Evolutionary conservation across 2,888 invertebrate species (phyloP).

Genomic region (Cerceris rybyensis): DNA sequence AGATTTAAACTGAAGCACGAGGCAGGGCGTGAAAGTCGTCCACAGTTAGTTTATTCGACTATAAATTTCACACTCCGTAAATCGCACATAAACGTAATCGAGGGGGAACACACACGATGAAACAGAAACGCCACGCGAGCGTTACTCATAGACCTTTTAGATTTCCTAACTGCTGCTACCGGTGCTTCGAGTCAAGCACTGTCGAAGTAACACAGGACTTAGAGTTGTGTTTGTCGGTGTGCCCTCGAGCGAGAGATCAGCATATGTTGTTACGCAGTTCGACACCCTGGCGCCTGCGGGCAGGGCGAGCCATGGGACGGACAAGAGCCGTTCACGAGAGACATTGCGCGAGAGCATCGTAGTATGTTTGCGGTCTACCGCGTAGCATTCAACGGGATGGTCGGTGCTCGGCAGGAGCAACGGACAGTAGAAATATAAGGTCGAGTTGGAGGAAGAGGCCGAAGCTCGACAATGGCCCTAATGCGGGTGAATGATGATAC

Average conservation of each 20-base stretch:
- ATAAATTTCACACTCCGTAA: constrained; percentile 50
- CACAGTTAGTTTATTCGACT: constrained; percentile 31
- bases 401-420: not conserved
- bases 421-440: not conserved
- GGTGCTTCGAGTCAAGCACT: not conserved
- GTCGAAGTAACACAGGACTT: constrained; percentile 22
- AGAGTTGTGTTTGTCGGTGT: constrained; percentile 36
- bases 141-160: constrained; percentile 50
- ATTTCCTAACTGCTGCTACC: constrained; percentile 44
- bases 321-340: constrained; percentile 22
- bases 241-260: constrained; percentile 43
- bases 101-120: constrained; percentile 18
- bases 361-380: constrained; percentile 44
- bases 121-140: constrained; percentile 13
- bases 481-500: constrained; percentile 68
- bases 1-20: no score
- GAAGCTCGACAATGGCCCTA: constrained; percentile 58
- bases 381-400: constrained; percentile 24
- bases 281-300: constrained; percentile 54
- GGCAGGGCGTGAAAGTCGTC: constrained; percentile 11
- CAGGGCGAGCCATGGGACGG: constrained; percentile 25
- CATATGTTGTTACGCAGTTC: constrained; percentile 54
- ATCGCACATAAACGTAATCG: constrained; percentile 53
- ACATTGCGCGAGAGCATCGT: constrained; percentile 18
- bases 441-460: constrained; percentile 12